Evolutionary conservation across 2,888 invertebrate species (phyloP).

Genomic region (Drepanosiphum platanoidis): DNA sequence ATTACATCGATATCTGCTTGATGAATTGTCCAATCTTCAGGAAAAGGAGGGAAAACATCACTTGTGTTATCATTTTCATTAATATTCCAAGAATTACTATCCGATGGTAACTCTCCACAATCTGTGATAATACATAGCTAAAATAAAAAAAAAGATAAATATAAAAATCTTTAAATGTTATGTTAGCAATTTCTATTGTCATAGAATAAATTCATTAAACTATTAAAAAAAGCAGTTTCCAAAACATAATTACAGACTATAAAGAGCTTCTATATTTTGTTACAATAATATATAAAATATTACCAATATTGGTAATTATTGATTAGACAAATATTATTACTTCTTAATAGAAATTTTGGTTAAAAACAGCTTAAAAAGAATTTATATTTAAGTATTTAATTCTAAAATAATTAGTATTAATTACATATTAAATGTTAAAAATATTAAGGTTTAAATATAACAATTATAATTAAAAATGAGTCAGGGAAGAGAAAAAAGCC

Average conservation of each 20-base stretch:
- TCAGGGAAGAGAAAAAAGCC: no score
- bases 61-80: constrained; percentile 77
- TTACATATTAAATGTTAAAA: no score
- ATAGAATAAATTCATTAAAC: constrained; percentile 6
- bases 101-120: constrained; percentile 77
- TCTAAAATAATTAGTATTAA: no score
- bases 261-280: no score
- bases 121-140: constrained; percentile 76
- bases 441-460: no score
- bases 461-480: no score
- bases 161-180: constrained; percentile 27
- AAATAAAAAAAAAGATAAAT: constrained; percentile 64
- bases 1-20: constrained; percentile 63
- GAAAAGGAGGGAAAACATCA: constrained; percentile 81
- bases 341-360: not conserved
- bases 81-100: constrained; percentile 73
- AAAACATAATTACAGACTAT: no score
- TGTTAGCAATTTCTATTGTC: not conserved
- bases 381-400: no score
- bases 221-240: no score
- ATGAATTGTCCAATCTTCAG: constrained; percentile 75
- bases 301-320: no score
- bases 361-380: not conserved
- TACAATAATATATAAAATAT: no score
- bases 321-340: no score